phyloP scores from a whole-genome alignment of 2,113 vertebrate genomes.

The Cynoglossus semilaevis region DNA sequence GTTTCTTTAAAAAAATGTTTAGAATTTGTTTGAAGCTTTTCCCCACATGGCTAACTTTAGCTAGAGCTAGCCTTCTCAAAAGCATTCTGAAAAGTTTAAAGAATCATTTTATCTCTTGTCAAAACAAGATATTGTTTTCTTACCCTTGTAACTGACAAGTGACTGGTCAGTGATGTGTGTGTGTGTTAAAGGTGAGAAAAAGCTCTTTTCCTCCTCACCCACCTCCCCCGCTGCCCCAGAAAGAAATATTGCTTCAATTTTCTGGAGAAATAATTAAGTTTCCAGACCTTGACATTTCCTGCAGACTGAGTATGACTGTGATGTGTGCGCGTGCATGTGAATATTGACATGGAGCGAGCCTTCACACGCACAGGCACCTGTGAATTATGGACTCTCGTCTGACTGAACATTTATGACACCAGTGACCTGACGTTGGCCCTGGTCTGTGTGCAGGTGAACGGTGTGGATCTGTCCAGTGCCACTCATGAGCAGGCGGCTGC shows the following conservation, averaged over 20 bases:
- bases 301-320: conserved; percentile 9
- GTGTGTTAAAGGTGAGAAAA: not conserved
- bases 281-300: conserved; percentile 8
- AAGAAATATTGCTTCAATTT: conserved; percentile 40
- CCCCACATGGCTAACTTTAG: too few species aligned
- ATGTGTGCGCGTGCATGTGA: conserved; percentile 18
- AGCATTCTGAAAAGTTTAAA: too few species aligned
- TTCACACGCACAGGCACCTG: conserved; percentile 1
- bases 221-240: not conserved
- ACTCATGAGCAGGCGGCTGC: conserved; percentile 96
- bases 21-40: too few species aligned
- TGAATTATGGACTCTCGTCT: conserved; percentile 11
- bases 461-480: conserved; percentile 89
- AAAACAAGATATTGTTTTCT: too few species aligned
- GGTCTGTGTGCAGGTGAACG: conserved; percentile 82
- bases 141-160: too few species aligned
- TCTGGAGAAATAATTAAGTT: conserved; percentile 13
- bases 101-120: too few species aligned
- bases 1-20: too few species aligned
- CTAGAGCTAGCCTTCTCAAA: too few species aligned
- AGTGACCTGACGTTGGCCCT: conserved; percentile 14
- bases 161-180: not conserved
- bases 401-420: not conserved
- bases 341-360: conserved; percentile 3
- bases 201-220: not conserved